These are phyloP conservation scores for Pollenia angustigena DNA, from an alignment of 2,888 invertebrate species.

Conservation along the genomic window DNA sequence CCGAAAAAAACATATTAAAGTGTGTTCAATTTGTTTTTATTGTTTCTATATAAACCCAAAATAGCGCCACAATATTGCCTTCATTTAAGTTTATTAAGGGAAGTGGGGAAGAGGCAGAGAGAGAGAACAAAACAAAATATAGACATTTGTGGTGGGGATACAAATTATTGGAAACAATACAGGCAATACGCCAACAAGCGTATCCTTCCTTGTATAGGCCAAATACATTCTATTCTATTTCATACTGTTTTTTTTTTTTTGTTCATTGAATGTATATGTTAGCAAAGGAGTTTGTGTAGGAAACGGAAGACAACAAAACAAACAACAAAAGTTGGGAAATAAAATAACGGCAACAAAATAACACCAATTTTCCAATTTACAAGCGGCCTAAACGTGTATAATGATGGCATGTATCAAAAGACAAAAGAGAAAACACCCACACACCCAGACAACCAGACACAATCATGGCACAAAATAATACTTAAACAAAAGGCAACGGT, in stretches of 20 bases:
- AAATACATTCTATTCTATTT: conserved; percentile 37
- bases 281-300: conserved; percentile 50
- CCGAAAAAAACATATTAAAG: conserved; percentile 60
- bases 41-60: conserved; percentile 83
- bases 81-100: conserved; percentile 83
- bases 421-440: conserved; percentile 58
- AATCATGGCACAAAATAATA: conserved; percentile 8
- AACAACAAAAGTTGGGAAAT: conserved; percentile 74
- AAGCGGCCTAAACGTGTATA: conserved; percentile 77
- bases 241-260: neutral
- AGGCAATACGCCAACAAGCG: conserved; percentile 69
- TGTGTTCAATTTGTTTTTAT: conserved; percentile 82
- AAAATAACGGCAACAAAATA: conserved; percentile 73
- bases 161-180: conserved; percentile 49
- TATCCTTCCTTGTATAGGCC: conserved; percentile 58
- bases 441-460: neutral
- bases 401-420: conserved; percentile 62
- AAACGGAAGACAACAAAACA: conserved; percentile 53
- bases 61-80: conserved; percentile 83
- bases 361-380: conserved; percentile 82
- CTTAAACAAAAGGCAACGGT: conserved; percentile 69
- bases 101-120: conserved; percentile 69
- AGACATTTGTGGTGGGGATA: conserved; percentile 50
- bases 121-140: conserved; percentile 13
- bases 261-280: neutral